These are phyloP conservation scores for Catamblyrhynchus diadema DNA, from an alignment of 2,797 vertebrate species.

Conservation along the genomic window DNA sequence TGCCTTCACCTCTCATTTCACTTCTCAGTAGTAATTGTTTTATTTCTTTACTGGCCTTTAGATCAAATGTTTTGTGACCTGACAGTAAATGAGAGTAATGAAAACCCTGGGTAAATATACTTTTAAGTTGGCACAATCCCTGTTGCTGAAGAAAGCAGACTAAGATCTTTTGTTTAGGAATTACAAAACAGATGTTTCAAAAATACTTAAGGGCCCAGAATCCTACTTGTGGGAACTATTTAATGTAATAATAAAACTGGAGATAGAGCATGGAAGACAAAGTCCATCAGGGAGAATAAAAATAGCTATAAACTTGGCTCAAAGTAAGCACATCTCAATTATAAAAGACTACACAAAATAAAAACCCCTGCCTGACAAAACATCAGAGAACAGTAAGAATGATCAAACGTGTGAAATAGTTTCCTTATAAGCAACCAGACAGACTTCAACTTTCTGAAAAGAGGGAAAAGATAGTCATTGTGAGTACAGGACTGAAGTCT, in stretches of 20 bases:
- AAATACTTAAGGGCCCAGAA: not conserved
- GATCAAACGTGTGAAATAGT: fast-evolving
- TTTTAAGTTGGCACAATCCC: not conserved
- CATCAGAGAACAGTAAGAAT: not conserved
- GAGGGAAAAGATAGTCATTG: not conserved
- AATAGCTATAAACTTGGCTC: not conserved
- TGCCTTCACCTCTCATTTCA: not conserved
- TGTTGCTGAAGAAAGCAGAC: not conserved
- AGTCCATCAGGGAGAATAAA: not conserved
- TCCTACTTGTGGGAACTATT: not conserved
- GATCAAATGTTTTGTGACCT: not conserved
- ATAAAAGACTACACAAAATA: not conserved
- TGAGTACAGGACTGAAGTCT: not conserved
- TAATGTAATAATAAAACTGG: not conserved
- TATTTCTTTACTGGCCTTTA: not conserved
- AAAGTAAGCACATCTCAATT: not conserved
- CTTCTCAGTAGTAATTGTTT: not conserved
- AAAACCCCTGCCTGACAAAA: not conserved
- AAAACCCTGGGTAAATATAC: not conserved
- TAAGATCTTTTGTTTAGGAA: not conserved
- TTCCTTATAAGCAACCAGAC: not conserved
- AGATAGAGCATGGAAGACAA: not conserved
- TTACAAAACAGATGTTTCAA: not conserved
- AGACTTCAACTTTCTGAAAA: not conserved
- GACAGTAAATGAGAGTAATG: not conserved